These are phyloP conservation scores for Notothenia coriiceps DNA, from an alignment of 2,113 vertebrate species.

Conservation along the genomic window DNA sequence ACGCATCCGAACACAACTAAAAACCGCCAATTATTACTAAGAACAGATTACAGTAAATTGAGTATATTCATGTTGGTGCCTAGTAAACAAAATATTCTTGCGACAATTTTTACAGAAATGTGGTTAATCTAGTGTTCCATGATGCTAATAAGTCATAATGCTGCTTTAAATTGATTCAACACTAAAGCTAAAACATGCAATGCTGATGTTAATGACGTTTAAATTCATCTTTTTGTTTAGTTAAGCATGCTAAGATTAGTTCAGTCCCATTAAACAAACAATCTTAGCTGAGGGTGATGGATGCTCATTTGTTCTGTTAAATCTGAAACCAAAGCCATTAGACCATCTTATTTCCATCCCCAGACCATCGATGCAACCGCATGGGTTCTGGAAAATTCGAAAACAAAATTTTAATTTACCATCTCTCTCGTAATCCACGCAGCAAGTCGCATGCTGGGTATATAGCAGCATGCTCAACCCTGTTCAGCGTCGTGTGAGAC, in stretches of 20 bases:
- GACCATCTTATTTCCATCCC: no score
- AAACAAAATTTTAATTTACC: not conserved
- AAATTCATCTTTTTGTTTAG: not conserved
- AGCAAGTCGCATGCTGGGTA: not conserved
- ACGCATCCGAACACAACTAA: not conserved
- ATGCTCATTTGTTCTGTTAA: not conserved
- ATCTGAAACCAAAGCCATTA: not conserved
- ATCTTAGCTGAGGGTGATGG: not conserved
- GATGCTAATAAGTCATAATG: rapidly evolving
- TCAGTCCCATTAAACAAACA: not conserved
- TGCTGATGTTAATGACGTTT: not conserved
- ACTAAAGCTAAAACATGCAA: not conserved
- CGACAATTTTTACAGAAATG: not conserved
- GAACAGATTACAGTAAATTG: not conserved
- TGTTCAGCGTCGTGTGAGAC: not conserved
- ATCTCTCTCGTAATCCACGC: not conserved
- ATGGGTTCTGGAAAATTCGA: not conserved
- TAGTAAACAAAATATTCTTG: not conserved
- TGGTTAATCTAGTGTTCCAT: not conserved
- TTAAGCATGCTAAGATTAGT: not conserved
- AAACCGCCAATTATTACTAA: not conserved
- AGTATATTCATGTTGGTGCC: not conserved
- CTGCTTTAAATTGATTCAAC: not conserved
- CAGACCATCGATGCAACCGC: not conserved
- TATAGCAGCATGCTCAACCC: rapidly evolving